Evolutionary conservation across 2,888 invertebrate species (phyloP), one percentile per base, ranked within the genome.

Genomic region (Eupithecia pulchellata): DNA sequence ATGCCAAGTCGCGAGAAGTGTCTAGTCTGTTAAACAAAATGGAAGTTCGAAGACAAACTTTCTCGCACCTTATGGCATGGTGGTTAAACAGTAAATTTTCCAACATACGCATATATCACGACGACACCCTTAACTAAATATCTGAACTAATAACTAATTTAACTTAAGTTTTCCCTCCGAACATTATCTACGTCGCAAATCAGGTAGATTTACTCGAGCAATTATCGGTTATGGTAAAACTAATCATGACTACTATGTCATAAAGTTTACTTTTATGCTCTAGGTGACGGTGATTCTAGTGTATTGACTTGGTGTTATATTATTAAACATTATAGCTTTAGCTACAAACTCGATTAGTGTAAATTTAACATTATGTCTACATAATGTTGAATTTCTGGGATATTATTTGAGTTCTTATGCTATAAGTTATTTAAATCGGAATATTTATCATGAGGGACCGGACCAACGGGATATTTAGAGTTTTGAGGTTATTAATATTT

Each of bases 81-180:
- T 52, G 4, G 29, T 57, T 27, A 57, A 57, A 17, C 2, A 17
- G 29, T 57, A 27, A 29, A 27, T 8, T 17, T 29, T 11, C 60
- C 2, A 60, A 60, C n/a, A 52, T 52, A 25, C 36, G 2, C 61
- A 36, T 61, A 61, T 8, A 34, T 61, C 25, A 36, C 61, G 25
- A n/a, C 32, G 60, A 64, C 58, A 67, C 58, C 39, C 32, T 30
- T 39, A 64, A 66, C 52, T 70, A 55, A 65, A 66, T 66, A 71
- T 14, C 61, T 34, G 17, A 17, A 29, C 57, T 47, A 47, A 27
- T 64, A 66, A 69, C 65, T 66, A 67, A 71, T 71, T 60, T 52
- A 67, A 67, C 64, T 67, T 67, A 42, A 63, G 65, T 57, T 62
- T 55, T 57, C 66, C 57, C 55, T 57, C 39, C 47, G 25, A 70